Conservation (phyloP, 2,797 vertebrate species). For the Valencia hispanica region DNA sequence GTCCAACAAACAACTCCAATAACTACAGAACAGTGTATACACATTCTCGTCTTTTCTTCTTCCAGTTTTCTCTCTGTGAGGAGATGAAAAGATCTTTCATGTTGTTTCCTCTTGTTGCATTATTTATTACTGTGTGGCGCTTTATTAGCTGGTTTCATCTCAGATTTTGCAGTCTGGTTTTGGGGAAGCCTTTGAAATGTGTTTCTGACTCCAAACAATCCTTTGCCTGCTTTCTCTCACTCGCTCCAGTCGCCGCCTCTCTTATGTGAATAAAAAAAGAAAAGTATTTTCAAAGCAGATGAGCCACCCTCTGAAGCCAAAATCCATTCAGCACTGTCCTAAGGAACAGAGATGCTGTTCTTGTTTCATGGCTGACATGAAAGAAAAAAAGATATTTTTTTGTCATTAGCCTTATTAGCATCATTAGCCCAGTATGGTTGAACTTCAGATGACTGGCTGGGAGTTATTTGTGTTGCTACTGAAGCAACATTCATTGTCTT, state of each 20-base stretch:
- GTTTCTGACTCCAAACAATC: slow-evolving; percentile 79
- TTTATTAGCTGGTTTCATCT: slow-evolving; percentile 79
- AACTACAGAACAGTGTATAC: slow-evolving; percentile 47
- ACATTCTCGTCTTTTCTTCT: slow-evolving; percentile 51
- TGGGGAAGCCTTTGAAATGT: slow-evolving; percentile 76
- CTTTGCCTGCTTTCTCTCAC: slow-evolving; percentile 62
- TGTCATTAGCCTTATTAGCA: slow-evolving; percentile 77
- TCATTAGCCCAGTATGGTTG: slow-evolving; percentile 69
- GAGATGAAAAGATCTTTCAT: slow-evolving; percentile 80
- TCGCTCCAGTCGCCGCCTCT: slow-evolving; percentile 64
- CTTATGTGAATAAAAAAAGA: slow-evolving; percentile 50
- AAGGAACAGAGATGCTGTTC: slow-evolving; percentile 69
- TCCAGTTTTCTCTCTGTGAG: slow-evolving; percentile 58
- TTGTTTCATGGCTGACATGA: slow-evolving; percentile 67
- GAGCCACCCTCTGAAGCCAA: slow-evolving; percentile 67
- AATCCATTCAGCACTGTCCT: slow-evolving; percentile 69
- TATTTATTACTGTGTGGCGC: slow-evolving; percentile 78
- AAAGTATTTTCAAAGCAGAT: slow-evolving; percentile 67
- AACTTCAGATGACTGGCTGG: slow-evolving; percentile 71
- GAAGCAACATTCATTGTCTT: slow-evolving; percentile 49
- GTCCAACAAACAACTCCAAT: slow-evolving; percentile 62
- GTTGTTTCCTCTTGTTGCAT: slow-evolving; percentile 81
- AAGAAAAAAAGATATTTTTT: slow-evolving; percentile 64
- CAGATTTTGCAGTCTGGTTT: slow-evolving; percentile 77
- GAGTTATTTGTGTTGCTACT: slow-evolving; percentile 71